Conservation (phyloP, 2,797 vertebrate species). For the Cirrhinus mrigala region DNA sequence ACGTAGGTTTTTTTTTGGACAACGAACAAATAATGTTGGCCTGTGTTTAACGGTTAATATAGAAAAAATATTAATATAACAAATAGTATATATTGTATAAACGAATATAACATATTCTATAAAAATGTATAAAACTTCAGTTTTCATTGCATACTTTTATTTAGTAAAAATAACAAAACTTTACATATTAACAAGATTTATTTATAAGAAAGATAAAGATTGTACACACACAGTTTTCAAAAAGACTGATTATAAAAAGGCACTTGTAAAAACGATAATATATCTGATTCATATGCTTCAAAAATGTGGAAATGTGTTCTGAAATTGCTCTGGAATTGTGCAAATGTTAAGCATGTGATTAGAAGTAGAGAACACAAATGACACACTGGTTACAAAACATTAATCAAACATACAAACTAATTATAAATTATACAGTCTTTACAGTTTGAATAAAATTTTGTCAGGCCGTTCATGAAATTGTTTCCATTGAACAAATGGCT, state of each 20-base stretch:
- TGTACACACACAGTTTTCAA: neutral
- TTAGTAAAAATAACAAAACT: neutral
- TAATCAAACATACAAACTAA: neutral
- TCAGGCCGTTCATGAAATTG: neutral
- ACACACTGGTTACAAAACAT: neutral
- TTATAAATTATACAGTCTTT: slow-evolving; percentile 8
- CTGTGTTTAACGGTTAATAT: neutral
- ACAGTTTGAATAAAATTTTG: slow-evolving; percentile 13
- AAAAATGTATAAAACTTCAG: neutral
- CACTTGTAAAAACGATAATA: neutral
- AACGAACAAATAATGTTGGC: neutral
- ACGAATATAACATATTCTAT: neutral
- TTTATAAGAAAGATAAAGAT: neutral
- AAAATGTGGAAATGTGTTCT: neutral
- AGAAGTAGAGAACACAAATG: neutral
- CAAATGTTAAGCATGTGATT: slow-evolving; percentile 3
- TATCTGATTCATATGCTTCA: neutral
- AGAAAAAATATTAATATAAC: no score
- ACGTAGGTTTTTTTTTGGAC: neutral
- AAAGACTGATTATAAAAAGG: neutral
- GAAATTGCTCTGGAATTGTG: neutral
- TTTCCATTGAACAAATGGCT: neutral
- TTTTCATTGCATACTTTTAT: neutral
- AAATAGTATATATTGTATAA: neutral
- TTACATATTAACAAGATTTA: slow-evolving; percentile 1